Conservation (phyloP, 2,888 invertebrate genomes). For the Campoletis raptor region DNA sequence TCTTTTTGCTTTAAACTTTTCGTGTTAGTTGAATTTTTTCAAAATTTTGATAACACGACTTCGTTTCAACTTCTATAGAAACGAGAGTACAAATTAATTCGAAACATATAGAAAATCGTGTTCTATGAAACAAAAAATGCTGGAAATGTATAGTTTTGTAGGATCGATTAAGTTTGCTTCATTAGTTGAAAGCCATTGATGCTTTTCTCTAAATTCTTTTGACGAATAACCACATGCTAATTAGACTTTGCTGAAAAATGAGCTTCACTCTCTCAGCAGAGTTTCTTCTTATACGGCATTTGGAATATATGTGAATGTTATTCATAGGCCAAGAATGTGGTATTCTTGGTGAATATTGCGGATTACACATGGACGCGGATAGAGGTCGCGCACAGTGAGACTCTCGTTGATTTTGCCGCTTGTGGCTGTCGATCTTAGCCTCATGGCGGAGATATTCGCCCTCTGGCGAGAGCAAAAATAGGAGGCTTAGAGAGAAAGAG, state of each 20-base stretch:
- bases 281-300: background rate
- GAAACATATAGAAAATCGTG: background rate
- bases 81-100: background rate
- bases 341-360: slow-evolving; percentile 72
- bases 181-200: background rate
- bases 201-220: background rate
- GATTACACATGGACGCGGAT: slow-evolving; percentile 71
- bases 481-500: slow-evolving; percentile 17
- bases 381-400: slow-evolving; percentile 22
- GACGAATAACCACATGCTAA: background rate
- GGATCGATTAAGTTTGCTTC: background rate
- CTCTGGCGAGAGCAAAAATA: slow-evolving; percentile 9
- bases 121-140: background rate
- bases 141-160: background rate
- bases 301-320: background rate
- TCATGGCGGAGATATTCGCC: slow-evolving; percentile 31
- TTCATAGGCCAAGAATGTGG: slow-evolving; percentile 15
- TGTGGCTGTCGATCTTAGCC: slow-evolving; percentile 36
- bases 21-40: background rate
- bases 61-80: background rate
- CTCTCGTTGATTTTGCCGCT: slow-evolving; percentile 43
- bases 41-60: background rate
- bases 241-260: slow-evolving; percentile 2
- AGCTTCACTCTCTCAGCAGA: background rate
- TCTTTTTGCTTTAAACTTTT: background rate